These are phyloP conservation scores for Drosophila yakuba DNA, from an alignment of 1,140 invertebrate species.

Conservation along the genomic window DNA sequence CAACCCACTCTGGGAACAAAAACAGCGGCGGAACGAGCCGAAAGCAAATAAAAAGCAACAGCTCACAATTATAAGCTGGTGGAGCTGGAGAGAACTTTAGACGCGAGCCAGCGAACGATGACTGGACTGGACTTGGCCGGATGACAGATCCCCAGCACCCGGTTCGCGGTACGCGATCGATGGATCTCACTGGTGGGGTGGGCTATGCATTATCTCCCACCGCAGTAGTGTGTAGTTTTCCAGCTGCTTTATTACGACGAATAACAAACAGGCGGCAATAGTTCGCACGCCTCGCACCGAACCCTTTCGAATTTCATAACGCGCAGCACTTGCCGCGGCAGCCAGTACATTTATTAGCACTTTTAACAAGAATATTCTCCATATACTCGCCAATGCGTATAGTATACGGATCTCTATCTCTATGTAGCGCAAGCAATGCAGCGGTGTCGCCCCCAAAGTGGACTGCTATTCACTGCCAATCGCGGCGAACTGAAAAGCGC, in stretches of 20 bases:
- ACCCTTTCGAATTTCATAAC: slow-evolving; percentile 52
- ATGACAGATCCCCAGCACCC: neutral
- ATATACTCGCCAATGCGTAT: slow-evolving; percentile 56
- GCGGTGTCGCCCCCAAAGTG: slow-evolving; percentile 40
- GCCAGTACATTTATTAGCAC: slow-evolving; percentile 78
- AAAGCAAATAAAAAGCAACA: slow-evolving; percentile 31
- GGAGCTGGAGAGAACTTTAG: slow-evolving; percentile 48
- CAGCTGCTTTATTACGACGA: slow-evolving; percentile 22
- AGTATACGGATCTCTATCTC: slow-evolving; percentile 47
- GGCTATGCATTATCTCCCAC: slow-evolving; percentile 24
- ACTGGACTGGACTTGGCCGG: slow-evolving; percentile 20
- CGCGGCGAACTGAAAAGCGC: slow-evolving; percentile 21
- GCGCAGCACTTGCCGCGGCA: slow-evolving; percentile 63
- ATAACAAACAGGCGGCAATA: slow-evolving; percentile 25
- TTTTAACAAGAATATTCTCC: slow-evolving; percentile 71
- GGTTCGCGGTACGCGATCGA: neutral
- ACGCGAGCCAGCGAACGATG: slow-evolving; percentile 36
- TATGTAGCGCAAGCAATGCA: slow-evolving; percentile 20
- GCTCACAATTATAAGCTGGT: slow-evolving; percentile 33
- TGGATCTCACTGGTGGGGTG: slow-evolving; percentile 18
- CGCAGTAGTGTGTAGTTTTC: neutral
- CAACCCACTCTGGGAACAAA: slow-evolving; percentile 30
- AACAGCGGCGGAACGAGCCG: slow-evolving; percentile 14
- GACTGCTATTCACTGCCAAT: slow-evolving; percentile 35
- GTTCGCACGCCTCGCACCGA: slow-evolving; percentile 20